Base-by-base conservation (phyloP, 1,140 invertebrate species). In the Muscidifurax raptorellus region DNA sequence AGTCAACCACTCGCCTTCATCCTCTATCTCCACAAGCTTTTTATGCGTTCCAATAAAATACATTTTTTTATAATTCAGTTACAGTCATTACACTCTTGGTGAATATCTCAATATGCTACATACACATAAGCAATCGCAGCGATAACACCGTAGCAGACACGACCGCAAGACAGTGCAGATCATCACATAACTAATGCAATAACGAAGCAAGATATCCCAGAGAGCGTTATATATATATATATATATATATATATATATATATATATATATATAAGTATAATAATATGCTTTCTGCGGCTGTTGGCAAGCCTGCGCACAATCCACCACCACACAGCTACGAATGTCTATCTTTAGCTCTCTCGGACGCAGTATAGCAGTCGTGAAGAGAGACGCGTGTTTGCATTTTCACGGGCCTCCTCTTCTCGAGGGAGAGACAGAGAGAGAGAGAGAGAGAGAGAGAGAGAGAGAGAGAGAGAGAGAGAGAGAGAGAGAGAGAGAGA, bases 341-440 rank as follows among this genome's bases (percentile, higher is more conserved):
- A 15, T 15, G 71, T 36, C 71, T 74, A 74, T 74, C 71, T 74
- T 74, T 74, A 74, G 71, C 30, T 6, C 18, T 9, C 18, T 64
- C 59, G 52, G 69, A 2, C 25, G 69, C 67, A 22, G 9, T 44
- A 10, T 15, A 47, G 44, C 12, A 47, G 44, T 47, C 44, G 44
- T 15, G 44, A 27, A 72, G 25, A 72, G 25, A 74, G 28, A 30
- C 28, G 22, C 67, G 18, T 28, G 71, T 40, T 74, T 40, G 71
- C 27, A 36, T 74, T 74, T 36, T 74, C 71, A 69, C 66, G 66
- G 66, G 27, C 52, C 66, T 69, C 66, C 13, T 69, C 12, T 25
- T 5, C 22, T 69, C 67, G 0, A 69, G 67, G 22, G 22, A 3
- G 22, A 67, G 66, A 9, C 2, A 22, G 59, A 22, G n/a, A 64